phyloP scores from a whole-genome alignment of 30 jellyfish, hydroid and myxozoan genomes.

The Nemopilema nomurai region DNA sequence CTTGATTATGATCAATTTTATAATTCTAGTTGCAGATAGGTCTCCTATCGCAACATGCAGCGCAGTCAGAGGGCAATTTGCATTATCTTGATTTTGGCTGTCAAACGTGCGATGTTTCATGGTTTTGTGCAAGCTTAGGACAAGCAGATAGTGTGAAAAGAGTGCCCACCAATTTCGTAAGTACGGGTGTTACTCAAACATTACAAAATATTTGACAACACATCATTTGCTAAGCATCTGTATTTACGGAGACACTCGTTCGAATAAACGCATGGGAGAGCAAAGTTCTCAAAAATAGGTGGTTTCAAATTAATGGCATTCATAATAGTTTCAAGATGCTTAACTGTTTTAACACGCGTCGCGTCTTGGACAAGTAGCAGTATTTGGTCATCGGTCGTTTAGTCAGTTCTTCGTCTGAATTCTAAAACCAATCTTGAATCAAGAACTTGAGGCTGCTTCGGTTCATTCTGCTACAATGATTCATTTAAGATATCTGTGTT shows the following conservation, averaged over 20 bases:
- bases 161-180: not conserved
- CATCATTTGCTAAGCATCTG: constrained; percentile 18
- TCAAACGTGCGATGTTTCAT: not conserved
- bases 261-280: not conserved
- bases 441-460: no score
- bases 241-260: constrained; percentile 4
- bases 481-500: no score
- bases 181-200: not conserved
- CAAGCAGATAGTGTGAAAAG: not conserved
- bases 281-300: not conserved
- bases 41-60: not conserved
- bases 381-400: no score
- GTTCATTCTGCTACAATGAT: no score
- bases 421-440: no score
- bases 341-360: not conserved
- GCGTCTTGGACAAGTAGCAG: not conserved
- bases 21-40: not conserved
- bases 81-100: not conserved
- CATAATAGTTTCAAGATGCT: not conserved
- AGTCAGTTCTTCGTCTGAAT: no score
- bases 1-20: not conserved
- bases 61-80: not conserved
- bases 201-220: not conserved
- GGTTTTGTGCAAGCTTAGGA: not conserved
- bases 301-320: not conserved